Evolutionary conservation across 30 jellyfish, hydroid and myxozoan species (phyloP), one percentile per base, ranked within the genome.

Genomic region (Cassiopea xamachana): DNA sequence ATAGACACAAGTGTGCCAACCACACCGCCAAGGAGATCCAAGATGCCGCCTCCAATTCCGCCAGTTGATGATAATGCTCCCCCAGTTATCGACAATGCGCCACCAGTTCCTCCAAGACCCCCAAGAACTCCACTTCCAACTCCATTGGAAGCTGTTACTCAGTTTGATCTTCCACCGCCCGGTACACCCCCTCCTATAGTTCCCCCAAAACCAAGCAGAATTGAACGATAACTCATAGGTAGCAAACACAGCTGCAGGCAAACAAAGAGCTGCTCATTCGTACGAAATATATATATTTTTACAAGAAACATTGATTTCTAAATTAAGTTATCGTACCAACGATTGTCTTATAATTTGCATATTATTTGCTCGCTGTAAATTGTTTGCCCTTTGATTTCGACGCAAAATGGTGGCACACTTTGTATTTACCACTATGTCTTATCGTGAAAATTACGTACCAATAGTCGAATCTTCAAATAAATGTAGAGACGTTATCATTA

Each of bases 101-200:
- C 97, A 46, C 97, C 97, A 18, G 69, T 86, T 47, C 98, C 98
- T 9, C 98, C 98, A 16, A 91, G 97, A 18, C 97, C 97, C 8
- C 97, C 89, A 27, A 92, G 86, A 78, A 92, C 95, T 19, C 92
- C 98, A 27, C 47, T 92, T 7, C 43, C 98, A 2, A 77, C 93
- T 69, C 89, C 92, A 2, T 77, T 77, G 6, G 93, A 80, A 59
- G 93, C 72, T 47, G 73, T 76, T 51, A 87, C 68, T 46, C 84
- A 62, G 39, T 92, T 92, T 60, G 95, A 81, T 50, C 82, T 86
- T 60, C 95, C 98, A 72, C 92, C 98, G 60, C 91, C 95, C 15
- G 95, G 92, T 14, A 83, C 95, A 49, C 98, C 93, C 73, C 98
- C 98, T 46, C 98, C 98, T 5, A 92, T 82, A 2, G 81, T 92